Evolutionary conservation across 1,140 invertebrate species (phyloP).

Genomic region (Coelopa frigida): DNA sequence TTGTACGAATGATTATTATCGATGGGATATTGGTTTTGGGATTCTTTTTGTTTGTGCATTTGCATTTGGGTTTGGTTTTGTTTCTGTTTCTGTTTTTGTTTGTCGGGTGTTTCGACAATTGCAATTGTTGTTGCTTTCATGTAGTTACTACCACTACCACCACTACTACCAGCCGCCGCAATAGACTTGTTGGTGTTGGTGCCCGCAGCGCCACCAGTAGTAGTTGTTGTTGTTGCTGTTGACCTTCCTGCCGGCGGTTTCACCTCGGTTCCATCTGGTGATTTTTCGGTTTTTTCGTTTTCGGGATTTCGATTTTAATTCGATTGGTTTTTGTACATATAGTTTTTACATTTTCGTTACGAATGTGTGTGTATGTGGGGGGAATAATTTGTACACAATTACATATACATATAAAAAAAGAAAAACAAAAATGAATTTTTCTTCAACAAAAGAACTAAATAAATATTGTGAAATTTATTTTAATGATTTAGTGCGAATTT

Average conservation of each 20-base stretch:
- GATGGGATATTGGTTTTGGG: too few species aligned
- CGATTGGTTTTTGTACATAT: constrained; percentile 4
- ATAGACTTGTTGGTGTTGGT: too few species aligned
- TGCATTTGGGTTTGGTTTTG: too few species aligned
- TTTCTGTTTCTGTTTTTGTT: too few species aligned
- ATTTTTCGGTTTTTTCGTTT: constrained; percentile 7
- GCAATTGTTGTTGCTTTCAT: constrained; percentile 2
- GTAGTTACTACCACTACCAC: neutral
- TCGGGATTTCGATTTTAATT: constrained; percentile 5
- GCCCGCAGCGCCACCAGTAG: neutral
- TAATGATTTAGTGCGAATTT: constrained; percentile 7
- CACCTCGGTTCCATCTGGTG: constrained; percentile 30
- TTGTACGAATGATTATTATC: too few species aligned
- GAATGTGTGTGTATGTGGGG: constrained; percentile 5
- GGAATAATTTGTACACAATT: constrained; percentile 6
- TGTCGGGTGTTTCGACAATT: too few species aligned
- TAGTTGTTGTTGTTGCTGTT: constrained; percentile 14
- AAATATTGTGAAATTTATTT: constrained; percentile 10
- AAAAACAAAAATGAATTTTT: constrained; percentile 16
- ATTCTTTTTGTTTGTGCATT: too few species aligned
- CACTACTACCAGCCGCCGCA: neutral
- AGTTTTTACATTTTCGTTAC: constrained; percentile 9
- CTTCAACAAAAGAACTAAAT: constrained; percentile 11
- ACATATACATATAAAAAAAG: constrained; percentile 10
- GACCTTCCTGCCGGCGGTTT: constrained; percentile 44